Percentiles rank a stretch among this genome's conserved stretches.
phyloP scores from a whole-genome alignment of 1,140 invertebrate species.

The Chironomus striatipennis region DNA sequence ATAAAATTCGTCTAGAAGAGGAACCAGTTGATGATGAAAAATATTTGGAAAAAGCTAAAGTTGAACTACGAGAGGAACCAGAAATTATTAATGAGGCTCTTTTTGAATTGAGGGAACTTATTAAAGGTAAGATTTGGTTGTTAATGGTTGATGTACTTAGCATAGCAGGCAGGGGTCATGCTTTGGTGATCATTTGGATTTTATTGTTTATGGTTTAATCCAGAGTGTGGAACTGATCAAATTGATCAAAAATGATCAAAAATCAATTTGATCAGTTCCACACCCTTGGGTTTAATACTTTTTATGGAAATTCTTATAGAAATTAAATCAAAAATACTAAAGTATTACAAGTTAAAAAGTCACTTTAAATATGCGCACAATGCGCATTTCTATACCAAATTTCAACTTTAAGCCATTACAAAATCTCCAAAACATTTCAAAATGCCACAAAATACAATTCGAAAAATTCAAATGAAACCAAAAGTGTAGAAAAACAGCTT shows the following conservation, averaged over 20 bases:
- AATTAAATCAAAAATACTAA: too few species aligned
- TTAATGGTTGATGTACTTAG: neutral
- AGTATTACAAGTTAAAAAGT: too few species aligned
- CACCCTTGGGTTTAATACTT: too few species aligned
- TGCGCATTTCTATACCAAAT: too few species aligned
- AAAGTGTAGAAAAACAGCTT: too few species aligned
- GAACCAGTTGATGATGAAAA: slow-evolving; percentile 39
- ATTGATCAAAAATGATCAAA: neutral
- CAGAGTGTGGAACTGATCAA: neutral
- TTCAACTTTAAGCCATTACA: too few species aligned
- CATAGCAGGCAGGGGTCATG: neutral
- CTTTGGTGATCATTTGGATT: neutral
- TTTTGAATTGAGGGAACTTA: slow-evolving; percentile 47
- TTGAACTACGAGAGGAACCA: slow-evolving; percentile 57
- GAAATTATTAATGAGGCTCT: slow-evolving; percentile 52
- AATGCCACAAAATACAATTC: too few species aligned
- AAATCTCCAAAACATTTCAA: too few species aligned
- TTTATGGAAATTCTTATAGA: too few species aligned
- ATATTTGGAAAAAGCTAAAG: slow-evolving; percentile 46
- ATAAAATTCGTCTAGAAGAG: slow-evolving; percentile 44
- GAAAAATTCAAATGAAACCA: too few species aligned
- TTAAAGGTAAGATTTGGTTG: slow-evolving; percentile 42
- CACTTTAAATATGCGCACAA: too few species aligned
- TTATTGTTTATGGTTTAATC: neutral
- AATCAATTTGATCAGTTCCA: neutral